Percentiles rank a stretch among this genome's conserved stretches.
These are phyloP conservation scores for Sebastes aleutianus DNA, from an alignment of 2,797 vertebrate species.

Conservation along the genomic window DNA sequence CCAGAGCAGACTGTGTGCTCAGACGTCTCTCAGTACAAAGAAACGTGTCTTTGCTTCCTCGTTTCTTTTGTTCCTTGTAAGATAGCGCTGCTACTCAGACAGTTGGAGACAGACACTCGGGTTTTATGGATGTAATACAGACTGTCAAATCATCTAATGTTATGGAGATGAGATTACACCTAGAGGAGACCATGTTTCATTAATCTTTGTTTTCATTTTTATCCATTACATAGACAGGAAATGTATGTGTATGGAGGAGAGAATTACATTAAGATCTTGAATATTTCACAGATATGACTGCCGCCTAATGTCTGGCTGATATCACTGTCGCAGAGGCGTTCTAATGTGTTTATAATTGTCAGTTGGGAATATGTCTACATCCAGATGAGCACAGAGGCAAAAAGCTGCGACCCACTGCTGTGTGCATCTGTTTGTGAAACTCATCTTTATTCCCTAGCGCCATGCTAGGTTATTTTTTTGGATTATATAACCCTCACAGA, in stretches of 20 bases:
- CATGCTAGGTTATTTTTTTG: constrained; percentile 32
- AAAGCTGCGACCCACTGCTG: constrained; percentile 18
- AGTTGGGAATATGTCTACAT: constrained; percentile 9
- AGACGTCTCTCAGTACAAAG: constrained; percentile 2
- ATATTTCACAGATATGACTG: constrained; percentile 20
- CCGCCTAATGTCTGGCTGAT: background rate
- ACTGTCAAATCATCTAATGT: background rate
- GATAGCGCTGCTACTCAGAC: background rate
- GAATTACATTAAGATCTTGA: constrained; percentile 4
- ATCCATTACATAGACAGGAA: background rate
- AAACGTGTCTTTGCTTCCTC: constrained; percentile 12
- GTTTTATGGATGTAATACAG: background rate
- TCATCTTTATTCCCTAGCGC: constrained; percentile 7
- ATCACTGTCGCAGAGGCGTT: background rate
- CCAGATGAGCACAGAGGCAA: constrained; percentile 18
- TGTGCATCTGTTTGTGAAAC: constrained; percentile 7
- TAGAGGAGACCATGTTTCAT: constrained; percentile 9
- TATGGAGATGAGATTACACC: constrained; percentile 5
- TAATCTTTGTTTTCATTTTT: background rate
- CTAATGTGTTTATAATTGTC: constrained; percentile 5
- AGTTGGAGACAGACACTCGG: background rate
- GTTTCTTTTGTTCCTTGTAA: constrained; percentile 26
- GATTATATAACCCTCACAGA: constrained; percentile 20
- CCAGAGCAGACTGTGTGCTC: constrained; percentile 10
- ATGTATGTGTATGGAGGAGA: background rate